Percentiles rank a stretch among this genome's conserved stretches.
Conservation (phyloP, 2,797 vertebrate genomes). For the Anas flavirostris region DNA sequence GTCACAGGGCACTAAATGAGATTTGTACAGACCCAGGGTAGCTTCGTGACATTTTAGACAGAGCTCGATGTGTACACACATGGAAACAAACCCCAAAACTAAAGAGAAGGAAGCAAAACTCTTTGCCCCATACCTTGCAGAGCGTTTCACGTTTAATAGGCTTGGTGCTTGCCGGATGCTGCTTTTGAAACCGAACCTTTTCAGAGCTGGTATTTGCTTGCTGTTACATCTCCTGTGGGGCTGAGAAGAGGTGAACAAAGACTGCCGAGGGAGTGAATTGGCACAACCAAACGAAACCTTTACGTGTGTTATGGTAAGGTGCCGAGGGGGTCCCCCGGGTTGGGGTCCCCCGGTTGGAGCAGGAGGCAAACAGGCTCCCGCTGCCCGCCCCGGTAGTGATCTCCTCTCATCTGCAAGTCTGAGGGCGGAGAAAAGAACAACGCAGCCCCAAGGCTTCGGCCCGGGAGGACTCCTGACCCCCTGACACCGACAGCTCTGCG, state of each 20-base stretch:
- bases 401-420: not conserved
- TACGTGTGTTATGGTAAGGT: not conserved
- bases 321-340: not conserved
- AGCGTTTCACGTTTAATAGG: not conserved
- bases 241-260: not conserved
- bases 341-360: not conserved
- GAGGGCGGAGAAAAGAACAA: not conserved
- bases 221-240: not conserved
- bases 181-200: not conserved
- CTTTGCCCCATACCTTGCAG: not conserved
- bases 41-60: not conserved
- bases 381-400: not conserved
- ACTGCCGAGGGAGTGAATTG: slow-evolving; percentile 8
- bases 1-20: not conserved
- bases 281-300: slow-evolving; percentile 49
- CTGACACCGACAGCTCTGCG: not conserved
- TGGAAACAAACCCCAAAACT: not conserved
- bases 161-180: slow-evolving; percentile 16
- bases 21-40: not conserved
- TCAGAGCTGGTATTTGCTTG: slow-evolving; percentile 4
- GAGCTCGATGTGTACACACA: not conserved
- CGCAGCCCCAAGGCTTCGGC: not conserved
- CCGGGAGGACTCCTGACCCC: not conserved
- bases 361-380: fast-evolving
- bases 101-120: not conserved